These are phyloP conservation scores for Melanotus villosus DNA, from an alignment of 2,888 invertebrate genomes.

Conservation along the genomic window DNA sequence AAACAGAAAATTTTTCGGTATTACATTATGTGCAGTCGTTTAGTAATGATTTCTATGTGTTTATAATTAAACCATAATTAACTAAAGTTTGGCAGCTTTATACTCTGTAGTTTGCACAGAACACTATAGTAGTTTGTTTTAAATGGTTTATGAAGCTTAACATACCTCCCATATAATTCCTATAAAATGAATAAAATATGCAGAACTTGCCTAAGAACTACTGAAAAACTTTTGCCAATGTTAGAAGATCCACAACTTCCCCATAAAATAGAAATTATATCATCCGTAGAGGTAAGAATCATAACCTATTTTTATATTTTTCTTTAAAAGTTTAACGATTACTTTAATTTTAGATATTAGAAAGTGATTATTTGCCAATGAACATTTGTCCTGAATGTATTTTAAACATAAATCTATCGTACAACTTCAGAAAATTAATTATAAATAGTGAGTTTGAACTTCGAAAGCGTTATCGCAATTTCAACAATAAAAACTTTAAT, in stretches of 20 bases:
- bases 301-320: too few species aligned
- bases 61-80: too few species aligned
- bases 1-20: too few species aligned
- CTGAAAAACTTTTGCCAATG: neutral
- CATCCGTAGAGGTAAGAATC: conserved; percentile 13
- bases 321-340: too few species aligned
- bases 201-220: conserved; percentile 15
- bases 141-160: too few species aligned
- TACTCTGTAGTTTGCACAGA: too few species aligned
- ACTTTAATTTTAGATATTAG: neutral
- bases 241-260: conserved; percentile 4
- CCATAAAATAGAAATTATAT: conserved; percentile 16
- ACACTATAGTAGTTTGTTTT: too few species aligned
- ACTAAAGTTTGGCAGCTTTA: too few species aligned
- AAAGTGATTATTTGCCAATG: neutral
- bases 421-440: conserved; percentile 11
- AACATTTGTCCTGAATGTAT: conserved; percentile 16
- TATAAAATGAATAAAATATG: conserved; percentile 10
- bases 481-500: neutral
- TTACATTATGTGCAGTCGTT: too few species aligned
- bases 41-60: too few species aligned
- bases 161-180: too few species aligned
- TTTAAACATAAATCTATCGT: neutral
- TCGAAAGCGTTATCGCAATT: neutral
- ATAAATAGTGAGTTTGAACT: conserved; percentile 9